Conservation (phyloP, 2,113 vertebrate genomes). For the Saguinus midas region DNA sequence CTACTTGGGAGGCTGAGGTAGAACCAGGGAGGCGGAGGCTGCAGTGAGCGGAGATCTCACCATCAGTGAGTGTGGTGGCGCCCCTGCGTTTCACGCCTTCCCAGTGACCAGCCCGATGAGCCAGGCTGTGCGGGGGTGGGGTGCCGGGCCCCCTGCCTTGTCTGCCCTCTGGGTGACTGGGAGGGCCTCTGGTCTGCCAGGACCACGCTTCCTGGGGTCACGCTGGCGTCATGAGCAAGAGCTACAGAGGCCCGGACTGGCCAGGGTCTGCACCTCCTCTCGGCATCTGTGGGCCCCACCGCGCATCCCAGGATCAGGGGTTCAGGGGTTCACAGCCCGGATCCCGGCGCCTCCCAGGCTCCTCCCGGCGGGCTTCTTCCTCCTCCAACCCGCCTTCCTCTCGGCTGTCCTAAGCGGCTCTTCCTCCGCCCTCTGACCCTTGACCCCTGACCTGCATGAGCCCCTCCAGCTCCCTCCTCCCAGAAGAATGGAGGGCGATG, state of each 20-base stretch:
- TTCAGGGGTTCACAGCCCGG: fast-evolving
- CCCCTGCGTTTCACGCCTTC: neutral
- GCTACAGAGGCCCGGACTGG: conserved; percentile 83
- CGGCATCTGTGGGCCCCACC: conserved; percentile 83
- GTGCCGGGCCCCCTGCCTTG: too few relatives aligned
- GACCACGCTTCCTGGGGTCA: conserved; percentile 87
- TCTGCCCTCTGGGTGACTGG: conserved; percentile 50
- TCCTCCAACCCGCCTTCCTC: neutral
- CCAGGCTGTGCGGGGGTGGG: neutral
- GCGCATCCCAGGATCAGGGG: conserved; percentile 7
- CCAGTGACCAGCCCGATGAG: neutral
- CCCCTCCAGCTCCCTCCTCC: neutral
- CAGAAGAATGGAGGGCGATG: neutral
- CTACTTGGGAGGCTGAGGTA: too few relatives aligned
- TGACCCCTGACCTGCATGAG: neutral
- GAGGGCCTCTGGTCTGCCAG: conserved; percentile 87
- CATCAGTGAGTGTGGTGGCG: neutral
- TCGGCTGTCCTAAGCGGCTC: neutral
- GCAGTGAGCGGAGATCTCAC: too few relatives aligned
- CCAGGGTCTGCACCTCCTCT: conserved; percentile 87
- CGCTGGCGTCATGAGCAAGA: conserved; percentile 86
- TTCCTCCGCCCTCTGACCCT: neutral
- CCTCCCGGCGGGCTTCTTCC: neutral
- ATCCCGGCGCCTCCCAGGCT: neutral
- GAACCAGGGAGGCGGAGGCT: too few relatives aligned